Evolutionary conservation across 2,888 invertebrate species (phyloP).

Genomic region (Bimastos eiseni): DNA sequence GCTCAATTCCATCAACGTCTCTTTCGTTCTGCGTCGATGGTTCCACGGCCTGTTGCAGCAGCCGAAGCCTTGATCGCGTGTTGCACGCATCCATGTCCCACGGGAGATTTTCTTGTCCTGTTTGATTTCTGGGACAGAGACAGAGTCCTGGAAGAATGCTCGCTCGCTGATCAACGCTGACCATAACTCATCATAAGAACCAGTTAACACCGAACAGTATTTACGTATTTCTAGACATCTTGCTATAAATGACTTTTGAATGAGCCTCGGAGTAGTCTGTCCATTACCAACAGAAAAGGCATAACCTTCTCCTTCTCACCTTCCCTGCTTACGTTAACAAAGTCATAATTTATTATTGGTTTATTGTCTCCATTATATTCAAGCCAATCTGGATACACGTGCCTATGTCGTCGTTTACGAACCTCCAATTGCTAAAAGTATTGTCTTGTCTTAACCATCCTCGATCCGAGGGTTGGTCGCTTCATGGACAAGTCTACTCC

Average conservation of each 20-base stretch:
- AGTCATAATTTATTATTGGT: background rate
- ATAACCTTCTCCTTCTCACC: background rate
- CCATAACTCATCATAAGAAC: background rate
- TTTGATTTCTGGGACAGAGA: background rate
- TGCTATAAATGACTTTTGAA: background rate
- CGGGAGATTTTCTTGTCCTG: background rate
- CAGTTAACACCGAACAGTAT: background rate
- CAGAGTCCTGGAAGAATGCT: background rate
- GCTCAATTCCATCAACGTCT: constrained; percentile 13
- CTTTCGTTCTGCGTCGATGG: constrained; percentile 13
- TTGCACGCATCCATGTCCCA: background rate
- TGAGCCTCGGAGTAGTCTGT: background rate
- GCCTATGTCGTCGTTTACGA: no score
- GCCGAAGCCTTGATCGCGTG: background rate
- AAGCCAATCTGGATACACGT: background rate
- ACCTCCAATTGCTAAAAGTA: no score
- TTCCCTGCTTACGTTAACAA: background rate
- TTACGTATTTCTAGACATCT: background rate
- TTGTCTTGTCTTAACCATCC: no score
- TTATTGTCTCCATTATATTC: background rate
- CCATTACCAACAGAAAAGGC: background rate
- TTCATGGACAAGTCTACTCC: no score
- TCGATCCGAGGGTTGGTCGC: no score
- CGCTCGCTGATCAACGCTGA: background rate
- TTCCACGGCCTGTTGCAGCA: constrained; percentile 6